Conservation (phyloP, 1,140 invertebrate genomes). For the Protaetia brevitarsis region DNA sequence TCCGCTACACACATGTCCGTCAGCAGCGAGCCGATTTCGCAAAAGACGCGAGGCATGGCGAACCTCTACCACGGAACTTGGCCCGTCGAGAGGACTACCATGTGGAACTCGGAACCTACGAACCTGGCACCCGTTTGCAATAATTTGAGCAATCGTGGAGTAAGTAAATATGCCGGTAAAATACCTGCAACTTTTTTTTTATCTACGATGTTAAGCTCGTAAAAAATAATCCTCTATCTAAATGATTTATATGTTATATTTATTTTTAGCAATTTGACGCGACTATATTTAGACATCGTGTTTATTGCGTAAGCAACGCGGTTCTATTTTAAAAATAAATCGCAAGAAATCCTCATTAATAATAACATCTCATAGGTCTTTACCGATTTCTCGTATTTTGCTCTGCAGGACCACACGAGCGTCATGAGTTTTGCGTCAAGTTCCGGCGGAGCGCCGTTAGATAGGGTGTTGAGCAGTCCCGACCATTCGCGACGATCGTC, state of each 20-base stretch:
- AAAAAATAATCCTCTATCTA: too few relatives aligned
- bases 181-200: too few relatives aligned
- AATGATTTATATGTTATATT: too few relatives aligned
- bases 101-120: conserved; percentile 56
- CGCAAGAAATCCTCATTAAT: neutral
- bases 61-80: conserved; percentile 67
- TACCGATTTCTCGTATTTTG: neutral
- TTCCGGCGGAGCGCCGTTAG: conserved; percentile 57
- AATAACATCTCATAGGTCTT: neutral
- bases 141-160: conserved; percentile 40
- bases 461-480: conserved; percentile 40
- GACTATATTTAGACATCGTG: too few relatives aligned
- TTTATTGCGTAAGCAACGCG: too few relatives aligned
- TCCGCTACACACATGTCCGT: conserved; percentile 44
- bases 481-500: conserved; percentile 49
- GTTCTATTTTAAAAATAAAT: neutral
- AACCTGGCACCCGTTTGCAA: conserved; percentile 33
- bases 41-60: conserved; percentile 36
- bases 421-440: conserved; percentile 78
- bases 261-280: too few relatives aligned
- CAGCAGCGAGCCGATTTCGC: conserved; percentile 43
- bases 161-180: conserved; percentile 18
- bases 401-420: conserved; percentile 68
- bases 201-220: too few relatives aligned
- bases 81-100: conserved; percentile 59